Conservation (phyloP, 1,140 invertebrate species). For the Penaeus chinensis region DNA sequence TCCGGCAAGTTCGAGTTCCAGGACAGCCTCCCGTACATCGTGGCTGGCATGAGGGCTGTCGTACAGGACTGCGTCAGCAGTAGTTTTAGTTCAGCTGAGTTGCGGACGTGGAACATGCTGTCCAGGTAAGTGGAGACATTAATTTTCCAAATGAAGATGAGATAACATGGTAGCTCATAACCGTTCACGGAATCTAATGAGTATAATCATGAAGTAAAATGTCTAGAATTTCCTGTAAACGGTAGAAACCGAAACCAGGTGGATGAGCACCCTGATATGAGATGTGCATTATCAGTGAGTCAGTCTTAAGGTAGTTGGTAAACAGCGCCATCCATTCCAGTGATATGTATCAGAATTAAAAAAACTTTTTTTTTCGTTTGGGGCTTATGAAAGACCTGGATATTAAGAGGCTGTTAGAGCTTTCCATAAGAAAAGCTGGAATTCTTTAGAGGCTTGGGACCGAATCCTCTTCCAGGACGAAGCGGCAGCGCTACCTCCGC, state of each 20-base stretch:
- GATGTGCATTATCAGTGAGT: too few relatives aligned
- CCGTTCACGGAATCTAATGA: too few relatives aligned
- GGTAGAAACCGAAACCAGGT: too few relatives aligned
- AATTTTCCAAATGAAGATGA: too few relatives aligned
- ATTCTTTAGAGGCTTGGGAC: not conserved
- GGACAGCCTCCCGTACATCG: slow-evolving; percentile 39
- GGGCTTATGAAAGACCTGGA: not conserved
- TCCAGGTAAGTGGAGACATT: slow-evolving; percentile 22
- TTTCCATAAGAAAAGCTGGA: not conserved
- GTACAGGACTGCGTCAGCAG: slow-evolving; percentile 45
- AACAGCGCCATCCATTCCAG: too few relatives aligned
- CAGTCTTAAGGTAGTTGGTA: too few relatives aligned
- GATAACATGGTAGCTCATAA: too few relatives aligned
- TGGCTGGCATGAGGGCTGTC: slow-evolving; percentile 46
- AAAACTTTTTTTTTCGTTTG: not conserved
- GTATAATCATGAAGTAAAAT: too few relatives aligned
- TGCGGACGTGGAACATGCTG: slow-evolving; percentile 51
- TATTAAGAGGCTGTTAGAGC: too few relatives aligned
- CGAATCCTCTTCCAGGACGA: slow-evolving; percentile 27
- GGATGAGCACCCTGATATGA: too few relatives aligned
- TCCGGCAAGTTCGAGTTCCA: slow-evolving; percentile 30
- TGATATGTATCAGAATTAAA: not conserved
- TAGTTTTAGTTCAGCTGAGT: slow-evolving; percentile 35
- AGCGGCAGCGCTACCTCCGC: slow-evolving; percentile 32
- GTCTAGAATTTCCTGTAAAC: too few relatives aligned